Base-by-base conservation (phyloP, 1,140 invertebrate genomes). In the Lerema accius region DNA sequence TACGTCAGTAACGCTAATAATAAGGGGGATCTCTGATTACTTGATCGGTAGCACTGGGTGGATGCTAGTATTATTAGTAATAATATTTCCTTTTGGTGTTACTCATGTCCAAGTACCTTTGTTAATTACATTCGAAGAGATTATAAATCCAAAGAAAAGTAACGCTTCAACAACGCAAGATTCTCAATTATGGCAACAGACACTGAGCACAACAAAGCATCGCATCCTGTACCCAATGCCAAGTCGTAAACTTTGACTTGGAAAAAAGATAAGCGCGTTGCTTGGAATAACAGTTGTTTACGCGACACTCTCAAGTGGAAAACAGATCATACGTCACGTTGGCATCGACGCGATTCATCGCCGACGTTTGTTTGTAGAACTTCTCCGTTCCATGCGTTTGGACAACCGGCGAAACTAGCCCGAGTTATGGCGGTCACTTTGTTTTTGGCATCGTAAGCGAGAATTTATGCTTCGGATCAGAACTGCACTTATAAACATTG, bases 231-330 rank as follows among this genome's bases (percentile, higher is more conserved):
- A 19, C 19, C 39, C n/a, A 7, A n/a, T 58, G 53, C 53, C 53
- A 58, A 58, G 40, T 58, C 53, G 53, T 56, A 56, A 56, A 58
- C 40, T 45, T 32, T 9, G 26, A 42, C 10, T 17, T n/a, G n/a
- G 53, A 58, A 58, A 63, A 63, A 63, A 53, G 61, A 55, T 45
- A 13, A 42, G n/a, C 50, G 16, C 50, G 37, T 63, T 56, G 48
- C 19, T 63, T 39, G 50, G 48, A 56, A 63, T 55, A 63, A 63
- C 51, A 49, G 42, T 63, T 63, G 62, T 63, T 63, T 63, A 63
- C 62, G 35, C 43, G 19, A 58, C 53, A 45, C 6, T 15, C 16
- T 14, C 51, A 40, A 63, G 32, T 63, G 43, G 45, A 63, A 63
- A 55, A 55, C 50, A 63, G 28, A 53, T 63, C 40, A 55, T 46